Evolutionary conservation across 2,113 vertebrate genomes (phyloP), one percentile per base, ranked within the genome.

Genomic region (Microtus richardsoni): DNA sequence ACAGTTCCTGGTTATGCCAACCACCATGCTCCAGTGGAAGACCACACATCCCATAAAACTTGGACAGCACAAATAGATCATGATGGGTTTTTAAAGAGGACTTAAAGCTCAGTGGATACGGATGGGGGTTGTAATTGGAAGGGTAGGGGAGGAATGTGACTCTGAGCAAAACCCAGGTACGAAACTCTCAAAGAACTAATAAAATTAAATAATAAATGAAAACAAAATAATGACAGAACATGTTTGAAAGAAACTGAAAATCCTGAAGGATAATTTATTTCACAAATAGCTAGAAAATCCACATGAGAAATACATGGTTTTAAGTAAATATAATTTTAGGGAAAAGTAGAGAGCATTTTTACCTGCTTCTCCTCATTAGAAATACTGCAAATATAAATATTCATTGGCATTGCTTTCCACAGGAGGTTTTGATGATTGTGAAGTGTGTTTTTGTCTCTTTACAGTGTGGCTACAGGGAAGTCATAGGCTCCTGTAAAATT

Each of bases 401-500:
- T 91, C 41, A 90, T 13, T 58, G 12, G 44, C 5, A 78, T 13
- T 89, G 54, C 68, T 91, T 93, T 79, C 70, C 62, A 30, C 86
- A 58, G 6, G n/a, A 54, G 41, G 16, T 1, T 17, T 91, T 17
- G 44, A 49, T 89, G 52, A 94, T 58, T 68, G 14, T 41, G 66
- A 82, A 96, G 60, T 89, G 47, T 74, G 89, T 89, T 73, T 62
- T 89, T 68, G 30, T 49, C 26, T 93, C 30, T 86, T 89, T 84
- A 70, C 60, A 90, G 3, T n/a, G 1, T 82, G 87, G 24, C 79
- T 79, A 78, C 21, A 94, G 68, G 47, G 70, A 86, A 83, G 91
- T 70, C 54, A 88, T 3, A 88, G 26, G 94, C 74, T 88, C 39
- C 54, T 90, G 91, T 91, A 97, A 97, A 93, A 93, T 95, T 62